Percentiles rank a stretch among this genome's conserved stretches.
Conservation (phyloP, 2,113 vertebrate genomes). For the Lepidothrix coronata region DNA sequence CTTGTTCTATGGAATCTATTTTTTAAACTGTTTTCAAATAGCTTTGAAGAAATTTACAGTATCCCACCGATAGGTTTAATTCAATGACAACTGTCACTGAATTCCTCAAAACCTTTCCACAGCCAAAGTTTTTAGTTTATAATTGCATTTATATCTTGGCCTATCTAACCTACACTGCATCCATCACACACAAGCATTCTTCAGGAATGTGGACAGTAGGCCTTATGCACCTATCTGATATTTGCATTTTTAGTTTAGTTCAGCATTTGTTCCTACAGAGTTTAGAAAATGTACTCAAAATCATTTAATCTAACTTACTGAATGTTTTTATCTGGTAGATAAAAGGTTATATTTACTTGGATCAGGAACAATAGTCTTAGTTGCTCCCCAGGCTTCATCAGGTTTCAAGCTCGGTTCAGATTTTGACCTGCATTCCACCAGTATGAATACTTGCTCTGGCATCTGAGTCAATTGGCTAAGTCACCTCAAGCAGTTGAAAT, state of each 20-base stretch:
- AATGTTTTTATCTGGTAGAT: background rate
- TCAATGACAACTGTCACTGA: background rate
- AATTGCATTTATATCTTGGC: background rate
- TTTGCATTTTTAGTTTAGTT: background rate
- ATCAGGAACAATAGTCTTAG: background rate
- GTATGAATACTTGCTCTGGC: constrained; percentile 1
- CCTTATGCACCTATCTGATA: background rate
- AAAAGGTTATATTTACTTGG: background rate
- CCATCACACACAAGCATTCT: background rate
- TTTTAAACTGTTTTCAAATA: background rate
- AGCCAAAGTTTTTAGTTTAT: background rate
- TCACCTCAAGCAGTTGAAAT: background rate
- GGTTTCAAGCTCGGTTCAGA: background rate
- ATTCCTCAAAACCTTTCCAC: background rate
- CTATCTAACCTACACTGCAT: background rate
- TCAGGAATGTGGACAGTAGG: background rate
- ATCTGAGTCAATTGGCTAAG: background rate
- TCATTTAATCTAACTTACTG: background rate
- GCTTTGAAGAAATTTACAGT: background rate
- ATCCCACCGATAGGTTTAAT: background rate
- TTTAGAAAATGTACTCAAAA: background rate
- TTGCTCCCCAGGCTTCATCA: background rate
- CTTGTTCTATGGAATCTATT: background rate
- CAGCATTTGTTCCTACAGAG: background rate
- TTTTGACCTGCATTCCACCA: constrained; percentile 4